phyloP scores from a whole-genome alignment of 1,140 invertebrate genomes.

The Drosophila albomicans region DNA sequence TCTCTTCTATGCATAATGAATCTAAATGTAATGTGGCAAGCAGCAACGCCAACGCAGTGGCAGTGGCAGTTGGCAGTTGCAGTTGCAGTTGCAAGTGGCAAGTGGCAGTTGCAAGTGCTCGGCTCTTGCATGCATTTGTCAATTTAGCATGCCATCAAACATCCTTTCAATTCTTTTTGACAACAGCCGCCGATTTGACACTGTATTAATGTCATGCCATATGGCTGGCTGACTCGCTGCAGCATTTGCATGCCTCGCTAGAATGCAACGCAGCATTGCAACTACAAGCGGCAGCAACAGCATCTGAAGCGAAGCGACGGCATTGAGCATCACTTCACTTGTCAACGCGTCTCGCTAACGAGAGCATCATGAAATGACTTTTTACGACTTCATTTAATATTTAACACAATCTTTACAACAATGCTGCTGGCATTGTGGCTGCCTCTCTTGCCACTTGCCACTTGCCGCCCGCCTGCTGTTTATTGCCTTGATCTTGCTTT shows the following conservation, averaged over 20 bases:
- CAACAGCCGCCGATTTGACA: conserved; percentile 57
- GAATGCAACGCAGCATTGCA: conserved; percentile 51
- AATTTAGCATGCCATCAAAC: conserved; percentile 81
- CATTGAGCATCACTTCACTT: conserved; percentile 50
- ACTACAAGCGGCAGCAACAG: conserved; percentile 1
- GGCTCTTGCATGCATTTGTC: conserved; percentile 69
- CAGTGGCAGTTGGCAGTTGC: background rate
- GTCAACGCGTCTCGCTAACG: conserved; percentile 75
- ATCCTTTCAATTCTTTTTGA: conserved; percentile 80
- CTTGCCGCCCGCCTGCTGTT: background rate
- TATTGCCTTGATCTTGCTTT: too few relatives aligned
- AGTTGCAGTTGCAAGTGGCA: background rate
- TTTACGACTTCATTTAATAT: conserved; percentile 58
- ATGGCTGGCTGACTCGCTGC: conserved; percentile 41
- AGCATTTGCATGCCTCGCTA: conserved; percentile 57
- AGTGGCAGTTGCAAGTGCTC: background rate
- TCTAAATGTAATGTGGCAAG: conserved; percentile 65
- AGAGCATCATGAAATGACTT: conserved; percentile 81
- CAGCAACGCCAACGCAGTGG: conserved; percentile 17
- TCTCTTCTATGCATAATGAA: conserved; percentile 66
- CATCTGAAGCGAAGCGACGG: conserved; percentile 1
- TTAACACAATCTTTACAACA: conserved; percentile 57
- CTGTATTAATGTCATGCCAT: conserved; percentile 44
- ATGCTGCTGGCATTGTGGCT: background rate
- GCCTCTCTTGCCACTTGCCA: background rate